Evolutionary conservation across 1,140 invertebrate species (phyloP).

Genomic region (Andricus grossulariae): DNA sequence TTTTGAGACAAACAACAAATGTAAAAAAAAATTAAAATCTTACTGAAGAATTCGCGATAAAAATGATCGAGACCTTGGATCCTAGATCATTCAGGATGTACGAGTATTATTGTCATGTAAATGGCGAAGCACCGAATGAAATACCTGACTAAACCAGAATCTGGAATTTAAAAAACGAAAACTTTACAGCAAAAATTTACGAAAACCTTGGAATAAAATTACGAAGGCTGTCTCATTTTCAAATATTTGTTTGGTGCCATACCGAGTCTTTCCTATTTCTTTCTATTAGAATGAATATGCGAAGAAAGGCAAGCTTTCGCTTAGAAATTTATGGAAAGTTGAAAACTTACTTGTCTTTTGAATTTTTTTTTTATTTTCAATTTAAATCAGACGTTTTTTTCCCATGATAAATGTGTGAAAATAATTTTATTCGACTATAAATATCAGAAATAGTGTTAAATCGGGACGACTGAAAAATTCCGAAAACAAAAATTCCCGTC

Average conservation of each 20-base stretch:
- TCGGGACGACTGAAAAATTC: too few relatives aligned
- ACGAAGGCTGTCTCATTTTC: not conserved
- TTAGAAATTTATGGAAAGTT: not conserved
- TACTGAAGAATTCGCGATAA: too few relatives aligned
- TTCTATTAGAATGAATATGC: not conserved
- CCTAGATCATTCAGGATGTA: too few relatives aligned
- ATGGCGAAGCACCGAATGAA: not conserved
- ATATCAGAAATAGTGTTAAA: too few relatives aligned
- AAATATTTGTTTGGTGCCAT: not conserved
- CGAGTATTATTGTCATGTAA: not conserved
- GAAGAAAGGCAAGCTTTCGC: not conserved
- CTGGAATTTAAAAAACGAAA: constrained; percentile 17
- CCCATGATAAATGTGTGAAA: not conserved
- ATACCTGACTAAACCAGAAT: not conserved
- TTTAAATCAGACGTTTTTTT: not conserved
- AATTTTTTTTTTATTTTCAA: not conserved
- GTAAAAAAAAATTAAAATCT: too few relatives aligned
- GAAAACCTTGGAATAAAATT: constrained; percentile 7
- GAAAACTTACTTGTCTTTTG: not conserved
- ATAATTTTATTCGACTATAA: too few relatives aligned
- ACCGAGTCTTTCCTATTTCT: not conserved
- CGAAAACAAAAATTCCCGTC: too few relatives aligned
- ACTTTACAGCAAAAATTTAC: not conserved
- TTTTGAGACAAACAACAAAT: too few relatives aligned
- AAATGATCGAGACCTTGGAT: too few relatives aligned